phyloP scores from a whole-genome alignment of 1,140 invertebrate genomes.

The Drosophila equinoxialis region DNA sequence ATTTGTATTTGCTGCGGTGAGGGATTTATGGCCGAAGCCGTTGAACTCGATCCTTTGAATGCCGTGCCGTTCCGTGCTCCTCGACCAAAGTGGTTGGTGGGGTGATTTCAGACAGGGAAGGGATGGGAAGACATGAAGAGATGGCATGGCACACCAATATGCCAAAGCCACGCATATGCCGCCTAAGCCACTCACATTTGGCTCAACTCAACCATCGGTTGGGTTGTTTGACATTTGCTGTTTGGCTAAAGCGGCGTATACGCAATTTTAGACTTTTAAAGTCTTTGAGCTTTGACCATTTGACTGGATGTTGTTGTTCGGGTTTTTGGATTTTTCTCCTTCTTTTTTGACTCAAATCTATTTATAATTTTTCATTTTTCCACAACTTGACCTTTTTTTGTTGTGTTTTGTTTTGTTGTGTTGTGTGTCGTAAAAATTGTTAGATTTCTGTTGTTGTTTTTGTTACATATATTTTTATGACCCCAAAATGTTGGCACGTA shows the following conservation, averaged over 20 bases:
- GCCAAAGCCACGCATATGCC: conserved; percentile 59
- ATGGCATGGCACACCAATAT: conserved; percentile 54
- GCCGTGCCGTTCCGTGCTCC: background rate
- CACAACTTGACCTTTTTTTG: conserved; percentile 65
- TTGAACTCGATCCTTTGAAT: conserved; percentile 54
- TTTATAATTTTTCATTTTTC: conserved; percentile 62
- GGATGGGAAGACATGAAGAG: background rate
- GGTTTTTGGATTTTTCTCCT: conserved; percentile 1
- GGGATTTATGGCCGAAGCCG: conserved; percentile 70
- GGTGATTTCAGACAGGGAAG: background rate
- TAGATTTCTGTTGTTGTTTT: conserved; percentile 44
- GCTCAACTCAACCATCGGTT: conserved; percentile 1
- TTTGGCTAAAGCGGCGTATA: conserved; percentile 61
- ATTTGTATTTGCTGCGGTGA: conserved; percentile 71
- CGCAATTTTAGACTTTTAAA: conserved; percentile 60
- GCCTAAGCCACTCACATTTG: conserved; percentile 39
- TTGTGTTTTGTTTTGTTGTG: conserved; percentile 23
- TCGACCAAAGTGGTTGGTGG: conserved; percentile 14
- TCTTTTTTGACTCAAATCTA: conserved; percentile 30
- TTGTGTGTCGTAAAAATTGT: conserved; percentile 56
- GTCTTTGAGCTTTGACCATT: conserved; percentile 33
- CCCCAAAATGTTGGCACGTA: conserved; percentile 53
- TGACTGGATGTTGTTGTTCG: conserved; percentile 36
- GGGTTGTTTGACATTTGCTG: conserved; percentile 49
- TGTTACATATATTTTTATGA: conserved; percentile 51